Base-by-base conservation (phyloP, 2,113 vertebrate genomes). In the Rhabdomys dilectus region DNA sequence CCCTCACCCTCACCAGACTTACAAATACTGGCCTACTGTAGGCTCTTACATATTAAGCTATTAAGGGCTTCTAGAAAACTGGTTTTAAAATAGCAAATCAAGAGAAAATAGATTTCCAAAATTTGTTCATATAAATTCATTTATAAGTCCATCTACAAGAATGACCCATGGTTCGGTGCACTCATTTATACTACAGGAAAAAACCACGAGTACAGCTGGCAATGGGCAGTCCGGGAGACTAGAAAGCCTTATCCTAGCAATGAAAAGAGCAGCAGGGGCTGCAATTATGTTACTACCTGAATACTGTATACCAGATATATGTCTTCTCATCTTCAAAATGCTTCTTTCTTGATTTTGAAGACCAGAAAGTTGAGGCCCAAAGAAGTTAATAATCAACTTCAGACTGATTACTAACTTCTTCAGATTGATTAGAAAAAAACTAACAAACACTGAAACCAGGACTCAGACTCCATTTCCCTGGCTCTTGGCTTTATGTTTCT, bases 81-180 rank as follows among this genome's bases (percentile, higher is more conserved):
- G 11, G 39, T 86, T 97, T 95, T 95, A 89, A 97, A 97, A 85
- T 48, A 75, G 94, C 68, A 53, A 93, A 81, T 92, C 70, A 95
- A 82, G 73, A 31, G 60, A 94, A 86, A 75, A 88, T 45, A 94
- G 45, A n/a, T 66, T 97, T 92, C 62, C 51, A 88, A 93, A 96
- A 77, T 70, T 29, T 72, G 80, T 51, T 76, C 91, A 42, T n/a
- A 24, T 66, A 68, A 86, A 94, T 88, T 88, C 58, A 72, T 36
- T 48, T 85, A 64, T 8, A 56, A 68, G 42, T 62, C 64, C 89
- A 64, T 94, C 51, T 5, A 31, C 22, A 58, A 76, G 80, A 64
- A 13, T 75, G 89, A 78, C 51, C n/a, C 66, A 36, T 15, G 62
- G 60, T 12, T 56, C 34, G 51, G 22, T 51, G 58, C 7, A 34